phyloP scores from a whole-genome alignment of 2,113 vertebrate species.

The Sander lucioperca region DNA sequence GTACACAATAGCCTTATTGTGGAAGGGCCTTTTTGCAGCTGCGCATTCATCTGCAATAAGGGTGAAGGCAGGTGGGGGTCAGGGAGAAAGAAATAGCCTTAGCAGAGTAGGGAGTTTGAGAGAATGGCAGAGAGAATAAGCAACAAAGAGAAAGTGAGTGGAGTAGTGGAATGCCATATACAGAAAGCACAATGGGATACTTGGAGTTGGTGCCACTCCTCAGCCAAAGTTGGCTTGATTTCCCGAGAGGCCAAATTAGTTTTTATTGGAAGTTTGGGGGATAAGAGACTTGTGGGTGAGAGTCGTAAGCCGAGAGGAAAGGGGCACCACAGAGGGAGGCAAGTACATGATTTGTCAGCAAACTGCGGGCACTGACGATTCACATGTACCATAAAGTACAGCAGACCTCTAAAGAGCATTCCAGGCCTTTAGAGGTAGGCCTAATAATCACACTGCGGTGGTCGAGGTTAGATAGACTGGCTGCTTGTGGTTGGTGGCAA shows the following conservation, averaged over 20 bases:
- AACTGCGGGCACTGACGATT: conserved; percentile 46
- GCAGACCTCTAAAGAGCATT: conserved; percentile 48
- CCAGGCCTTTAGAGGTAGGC: conserved; percentile 8
- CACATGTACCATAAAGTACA: conserved; percentile 51
- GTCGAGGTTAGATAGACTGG: conserved; percentile 27
- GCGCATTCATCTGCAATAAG: conserved; percentile 43
- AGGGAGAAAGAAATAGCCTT: neutral
- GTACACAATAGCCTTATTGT: conserved; percentile 53
- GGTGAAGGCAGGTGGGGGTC: conserved; percentile 40
- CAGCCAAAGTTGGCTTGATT: conserved; percentile 60
- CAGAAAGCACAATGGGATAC: conserved; percentile 60
- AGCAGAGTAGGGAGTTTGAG: neutral
- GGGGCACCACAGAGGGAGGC: conserved; percentile 47
- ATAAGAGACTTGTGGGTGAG: conserved; percentile 46
- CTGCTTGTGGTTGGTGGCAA: conserved; percentile 37
- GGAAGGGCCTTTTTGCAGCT: conserved; percentile 38
- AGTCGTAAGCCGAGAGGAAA: conserved; percentile 36
- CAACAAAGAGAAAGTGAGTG: neutral
- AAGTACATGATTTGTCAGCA: conserved; percentile 76
- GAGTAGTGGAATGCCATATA: conserved; percentile 29
- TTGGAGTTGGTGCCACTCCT: conserved; percentile 64
- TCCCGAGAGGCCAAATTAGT: conserved; percentile 73
- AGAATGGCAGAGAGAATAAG: conserved; percentile 43
- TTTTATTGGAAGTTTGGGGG: conserved; percentile 69
- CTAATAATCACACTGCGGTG: conserved; percentile 44